phyloP scores from a whole-genome alignment of 2,888 invertebrate genomes.

The Drosophila niveifrons region DNA sequence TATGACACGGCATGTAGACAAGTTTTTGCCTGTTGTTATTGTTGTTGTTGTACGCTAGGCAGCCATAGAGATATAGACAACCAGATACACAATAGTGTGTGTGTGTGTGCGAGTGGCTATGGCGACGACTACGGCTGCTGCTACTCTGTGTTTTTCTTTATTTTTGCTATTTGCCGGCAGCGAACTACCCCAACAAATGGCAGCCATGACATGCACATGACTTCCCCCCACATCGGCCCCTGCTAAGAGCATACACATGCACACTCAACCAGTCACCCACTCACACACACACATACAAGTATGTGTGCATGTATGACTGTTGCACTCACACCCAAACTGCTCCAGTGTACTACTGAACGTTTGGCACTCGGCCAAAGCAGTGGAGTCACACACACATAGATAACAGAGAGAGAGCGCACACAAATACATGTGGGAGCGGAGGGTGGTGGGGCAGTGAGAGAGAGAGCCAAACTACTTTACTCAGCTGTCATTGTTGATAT shows the following conservation, averaged over 20 bases:
- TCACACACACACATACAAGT: conserved; percentile 22
- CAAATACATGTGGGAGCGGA: not conserved
- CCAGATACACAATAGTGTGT: conserved; percentile 38
- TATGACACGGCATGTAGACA: conserved; percentile 73
- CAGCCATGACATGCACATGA: conserved; percentile 63
- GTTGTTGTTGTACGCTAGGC: conserved; percentile 41
- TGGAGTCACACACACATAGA: conserved; percentile 23
- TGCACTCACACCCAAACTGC: conserved; percentile 76
- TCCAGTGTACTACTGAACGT: conserved; percentile 80
- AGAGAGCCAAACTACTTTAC: conserved; percentile 40
- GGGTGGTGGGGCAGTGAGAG: conserved; percentile 7
- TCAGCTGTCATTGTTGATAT: conserved; percentile 82
- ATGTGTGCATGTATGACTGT: conserved; percentile 30
- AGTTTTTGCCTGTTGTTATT: conserved; percentile 50
- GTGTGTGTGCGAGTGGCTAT: conserved; percentile 3
- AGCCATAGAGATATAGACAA: conserved; percentile 43
- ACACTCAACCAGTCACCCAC: conserved; percentile 30
- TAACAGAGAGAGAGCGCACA: conserved; percentile 7
- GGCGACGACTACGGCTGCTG: conserved; percentile 20
- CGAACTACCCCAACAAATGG: conserved; percentile 79
- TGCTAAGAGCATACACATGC: conserved; percentile 14
- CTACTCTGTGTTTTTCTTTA: conserved; percentile 36
- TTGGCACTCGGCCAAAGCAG: conserved; percentile 77
- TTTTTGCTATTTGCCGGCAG: conserved; percentile 62
- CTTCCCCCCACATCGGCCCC: conserved; percentile 27